Evolutionary conservation across 2,797 vertebrate species (phyloP), one percentile per base, ranked within the genome.

Genomic region (Pelochelys cantorii): DNA sequence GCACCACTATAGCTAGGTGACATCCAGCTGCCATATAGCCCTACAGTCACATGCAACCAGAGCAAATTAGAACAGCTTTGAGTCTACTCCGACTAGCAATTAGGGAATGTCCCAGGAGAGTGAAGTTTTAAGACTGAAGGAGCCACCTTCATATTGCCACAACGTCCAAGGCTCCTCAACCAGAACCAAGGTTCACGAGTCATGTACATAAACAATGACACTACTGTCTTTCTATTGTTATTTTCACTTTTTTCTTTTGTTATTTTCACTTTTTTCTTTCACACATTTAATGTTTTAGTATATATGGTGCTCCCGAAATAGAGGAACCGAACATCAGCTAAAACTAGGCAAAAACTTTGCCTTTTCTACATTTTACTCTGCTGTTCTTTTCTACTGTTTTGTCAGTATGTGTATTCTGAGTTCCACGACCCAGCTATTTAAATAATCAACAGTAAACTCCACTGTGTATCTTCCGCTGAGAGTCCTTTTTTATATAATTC

Each of bases 171-270:
- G n/a, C 56, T 82, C 82, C 78, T 85, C 31, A 80, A 68, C 23
- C 59, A 90, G 60, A 88, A 82, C 56, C 2, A 13, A 80, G 86
- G 68, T 22, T 55, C 84, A 31, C 88, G 13, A 57, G 7, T 31
- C 65, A 4, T 52, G 84, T 68, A 48, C 68, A 75, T 57, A 31
- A 65, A 52, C 57, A 0, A 15, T 23, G 18, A 79, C 17, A 37
- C 31, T 81, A 53, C 34, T 25, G 55, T 4, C 71, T 62, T 92
- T 65, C 90, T 88, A 65, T 20, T 92, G 56, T 81, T 88, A 68
- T 84, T 94, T 92, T 81, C 88, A 89, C 34, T 52, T 88, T 79
- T 93, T 92, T 65, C 90, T 88, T 60, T 20, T 92, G 56, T 81
- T 88, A 68, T 84, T 94, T 92, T 81, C 88, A 89, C 34, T 52